Evolutionary conservation across 2,797 vertebrate species (phyloP), one percentile per base, ranked within the genome.

Genomic region (Leptoclinus maculatus): DNA sequence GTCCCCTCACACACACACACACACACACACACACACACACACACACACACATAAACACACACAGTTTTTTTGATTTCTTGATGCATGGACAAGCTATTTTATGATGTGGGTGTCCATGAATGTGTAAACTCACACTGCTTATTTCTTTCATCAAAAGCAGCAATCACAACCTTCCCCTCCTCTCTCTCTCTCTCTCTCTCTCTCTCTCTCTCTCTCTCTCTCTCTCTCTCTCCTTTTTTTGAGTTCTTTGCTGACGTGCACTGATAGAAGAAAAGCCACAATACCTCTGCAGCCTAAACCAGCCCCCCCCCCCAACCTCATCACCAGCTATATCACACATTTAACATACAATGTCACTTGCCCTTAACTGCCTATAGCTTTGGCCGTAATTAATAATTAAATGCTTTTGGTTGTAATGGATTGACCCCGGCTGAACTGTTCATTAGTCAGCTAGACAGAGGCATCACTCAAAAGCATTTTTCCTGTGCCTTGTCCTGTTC

Each of bases 361-460:
- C 97, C 97, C 97, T 97, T 97, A 90, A 87, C 89, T 91, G 91
- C 96, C 95, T 95, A 96, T 94, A 95, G 95, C 97, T 94, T 60
- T 95, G 96, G 92, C 93, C 94, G 94, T 98, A 98, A 98, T 98
- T 98, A 99, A 99, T 99, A 99, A 98, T 99, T 98, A 99, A 98
- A 96, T 94, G 95, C 93, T 96, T 97, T 94, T 94, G 87, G 93
- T 97, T 98, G 97, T 98, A 98, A 97, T 98, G 97, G 97, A 96
- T 98, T 98, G 97, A 98, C 97, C 97, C 94, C 90, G 68, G 84
- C 92, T 96, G 97, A 98, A 96, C 97, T 95, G 95, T 97, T 98
- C 98, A 98, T 99, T 98, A 98, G 95, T 98, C 97, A 97, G 84
- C 95, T 80, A 95, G 94, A 96, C 96, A 93, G 94, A 97, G 95